These are phyloP conservation scores for Pandemis heparana DNA, from an alignment of 2,888 invertebrate genomes.

Conservation along the genomic window DNA sequence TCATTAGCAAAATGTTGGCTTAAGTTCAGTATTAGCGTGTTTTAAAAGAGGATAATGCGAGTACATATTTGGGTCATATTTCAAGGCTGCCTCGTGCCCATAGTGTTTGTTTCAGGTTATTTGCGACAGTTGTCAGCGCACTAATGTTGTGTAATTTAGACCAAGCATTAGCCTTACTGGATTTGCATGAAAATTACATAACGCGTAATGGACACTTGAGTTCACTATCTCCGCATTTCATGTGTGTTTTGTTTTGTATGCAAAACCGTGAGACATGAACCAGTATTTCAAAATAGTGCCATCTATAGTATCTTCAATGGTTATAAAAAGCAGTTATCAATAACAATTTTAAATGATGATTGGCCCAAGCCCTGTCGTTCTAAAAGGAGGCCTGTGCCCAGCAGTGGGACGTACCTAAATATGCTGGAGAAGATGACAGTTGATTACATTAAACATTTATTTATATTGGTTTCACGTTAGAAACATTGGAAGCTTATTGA, in stretches of 20 bases:
- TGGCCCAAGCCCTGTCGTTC: no score
- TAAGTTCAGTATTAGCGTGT: conserved; percentile 31
- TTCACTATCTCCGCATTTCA: background rate
- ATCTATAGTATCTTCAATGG: background rate
- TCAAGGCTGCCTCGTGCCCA: conserved; percentile 56
- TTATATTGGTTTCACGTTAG: no score
- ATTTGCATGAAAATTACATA: conserved; percentile 42
- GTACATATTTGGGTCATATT: conserved; percentile 67
- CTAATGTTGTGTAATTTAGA: conserved; percentile 58
- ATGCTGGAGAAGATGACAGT: no score
- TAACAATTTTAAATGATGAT: no score
- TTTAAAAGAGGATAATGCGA: conserved; percentile 43
- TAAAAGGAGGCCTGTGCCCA: no score
- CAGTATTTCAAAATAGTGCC: background rate
- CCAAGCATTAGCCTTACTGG: conserved; percentile 15
- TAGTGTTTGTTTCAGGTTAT: conserved; percentile 56
- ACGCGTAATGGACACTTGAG: background rate
- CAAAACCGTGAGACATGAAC: background rate
- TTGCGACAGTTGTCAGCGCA: conserved; percentile 59
- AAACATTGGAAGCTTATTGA: no score
- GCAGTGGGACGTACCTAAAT: no score
- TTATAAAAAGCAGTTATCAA: no score
- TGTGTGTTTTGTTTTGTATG: background rate
- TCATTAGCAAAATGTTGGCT: background rate
- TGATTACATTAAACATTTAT: no score